These are phyloP conservation scores for Sminthurides aquaticus DNA, from an alignment of 2,888 invertebrate species.

Conservation along the genomic window DNA sequence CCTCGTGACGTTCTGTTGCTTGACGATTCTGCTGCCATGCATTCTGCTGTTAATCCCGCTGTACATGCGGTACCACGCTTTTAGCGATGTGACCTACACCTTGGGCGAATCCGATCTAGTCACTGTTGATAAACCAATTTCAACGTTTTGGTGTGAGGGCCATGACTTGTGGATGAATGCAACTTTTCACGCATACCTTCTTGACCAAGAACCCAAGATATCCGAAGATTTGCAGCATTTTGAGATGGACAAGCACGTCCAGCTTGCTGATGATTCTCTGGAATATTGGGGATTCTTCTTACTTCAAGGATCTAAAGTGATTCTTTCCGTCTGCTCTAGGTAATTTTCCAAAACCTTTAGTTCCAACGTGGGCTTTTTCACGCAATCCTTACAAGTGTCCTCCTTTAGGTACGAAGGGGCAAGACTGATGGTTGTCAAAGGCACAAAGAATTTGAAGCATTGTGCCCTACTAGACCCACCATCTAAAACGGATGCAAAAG, in stretches of 20 bases:
- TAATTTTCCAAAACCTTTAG: slow-evolving; percentile 43
- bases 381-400: neutral
- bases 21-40: slow-evolving; percentile 68
- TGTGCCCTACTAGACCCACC: slow-evolving; percentile 69
- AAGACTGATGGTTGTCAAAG: slow-evolving; percentile 71
- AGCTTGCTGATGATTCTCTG: slow-evolving; percentile 71
- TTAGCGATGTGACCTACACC: slow-evolving; percentile 67
- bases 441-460: slow-evolving; percentile 65
- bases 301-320: slow-evolving; percentile 67
- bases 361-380: neutral
- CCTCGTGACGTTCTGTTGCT: slow-evolving; percentile 67
- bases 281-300: slow-evolving; percentile 86
- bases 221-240: slow-evolving; percentile 63
- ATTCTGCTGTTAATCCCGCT: slow-evolving; percentile 67
- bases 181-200: slow-evolving; percentile 62
- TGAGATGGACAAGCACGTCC: slow-evolving; percentile 71
- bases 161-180: slow-evolving; percentile 71
- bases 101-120: slow-evolving; percentile 78
- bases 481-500: slow-evolving; percentile 49
- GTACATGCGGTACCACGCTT: slow-evolving; percentile 66
- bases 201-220: slow-evolving; percentile 63
- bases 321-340: slow-evolving; percentile 70
- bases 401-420: slow-evolving; percentile 62
- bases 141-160: slow-evolving; percentile 69
- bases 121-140: slow-evolving; percentile 73